Evolutionary conservation across 2,797 vertebrate species (phyloP).

Genomic region (Onychomys torridus): DNA sequence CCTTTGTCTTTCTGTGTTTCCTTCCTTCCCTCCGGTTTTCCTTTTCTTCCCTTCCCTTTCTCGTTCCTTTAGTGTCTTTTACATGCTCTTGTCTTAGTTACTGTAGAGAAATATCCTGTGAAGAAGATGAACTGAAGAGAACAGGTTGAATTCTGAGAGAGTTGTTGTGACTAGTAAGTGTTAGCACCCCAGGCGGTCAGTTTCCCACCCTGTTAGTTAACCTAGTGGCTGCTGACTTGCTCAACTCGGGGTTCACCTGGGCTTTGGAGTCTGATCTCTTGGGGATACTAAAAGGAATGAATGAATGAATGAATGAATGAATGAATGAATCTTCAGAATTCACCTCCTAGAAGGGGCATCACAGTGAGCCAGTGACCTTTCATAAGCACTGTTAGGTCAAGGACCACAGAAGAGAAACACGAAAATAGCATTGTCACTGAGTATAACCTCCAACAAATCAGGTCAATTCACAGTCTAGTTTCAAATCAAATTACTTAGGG

Average conservation of each 20-base stretch:
- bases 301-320: background rate
- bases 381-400: background rate
- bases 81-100: background rate
- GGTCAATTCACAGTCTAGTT: slow-evolving; percentile 1
- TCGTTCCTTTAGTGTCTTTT: background rate
- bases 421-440: slow-evolving; percentile 42
- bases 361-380: background rate
- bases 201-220: background rate
- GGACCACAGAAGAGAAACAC: background rate
- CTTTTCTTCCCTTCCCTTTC: background rate
- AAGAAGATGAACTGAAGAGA: slow-evolving; percentile 10
- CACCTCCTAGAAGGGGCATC: background rate
- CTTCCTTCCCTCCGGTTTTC: background rate
- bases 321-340: background rate
- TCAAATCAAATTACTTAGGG: slow-evolving; percentile 5
- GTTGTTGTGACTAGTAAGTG: background rate
- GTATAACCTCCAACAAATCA: background rate
- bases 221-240: background rate
- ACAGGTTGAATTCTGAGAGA: background rate
- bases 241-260: background rate
- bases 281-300: background rate
- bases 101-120: background rate
- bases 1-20: background rate
- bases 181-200: background rate
- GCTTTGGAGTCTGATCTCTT: background rate